Percentiles rank a stretch among this genome's conserved stretches.
phyloP scores from a whole-genome alignment of 2,113 vertebrate genomes.

The Embiotoca jacksoni region DNA sequence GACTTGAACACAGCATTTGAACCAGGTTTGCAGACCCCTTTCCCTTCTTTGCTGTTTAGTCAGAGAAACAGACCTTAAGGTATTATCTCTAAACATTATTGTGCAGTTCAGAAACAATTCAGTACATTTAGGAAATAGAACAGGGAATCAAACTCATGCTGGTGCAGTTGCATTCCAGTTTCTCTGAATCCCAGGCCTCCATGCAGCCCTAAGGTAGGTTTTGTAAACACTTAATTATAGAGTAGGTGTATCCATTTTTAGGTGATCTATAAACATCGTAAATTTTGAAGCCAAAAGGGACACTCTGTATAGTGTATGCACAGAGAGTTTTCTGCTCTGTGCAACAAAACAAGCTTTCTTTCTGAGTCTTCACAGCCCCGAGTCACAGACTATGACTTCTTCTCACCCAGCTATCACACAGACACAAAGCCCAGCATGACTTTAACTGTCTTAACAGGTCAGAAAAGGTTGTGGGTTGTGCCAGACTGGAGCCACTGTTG shows the following conservation, averaged over 20 bases:
- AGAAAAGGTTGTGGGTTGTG: slow-evolving; percentile 66
- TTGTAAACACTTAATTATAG: background rate
- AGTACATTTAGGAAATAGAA: background rate
- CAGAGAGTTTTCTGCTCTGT: background rate
- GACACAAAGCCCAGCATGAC: slow-evolving; percentile 61
- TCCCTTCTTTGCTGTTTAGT: slow-evolving; percentile 1
- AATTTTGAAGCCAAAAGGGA: slow-evolving; percentile 13
- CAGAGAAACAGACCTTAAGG: background rate
- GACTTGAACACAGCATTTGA: slow-evolving; percentile 20
- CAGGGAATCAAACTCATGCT: background rate
- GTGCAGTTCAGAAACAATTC: background rate
- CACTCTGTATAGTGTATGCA: background rate
- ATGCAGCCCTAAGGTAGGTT: background rate
- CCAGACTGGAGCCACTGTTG: slow-evolving; percentile 47
- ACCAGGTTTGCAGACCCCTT: background rate
- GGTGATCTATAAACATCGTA: background rate
- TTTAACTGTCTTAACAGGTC: slow-evolving; percentile 62
- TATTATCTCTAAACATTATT: background rate
- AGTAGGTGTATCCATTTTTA: background rate
- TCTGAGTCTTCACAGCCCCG: slow-evolving; percentile 44
- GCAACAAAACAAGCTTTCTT: slow-evolving; percentile 31
- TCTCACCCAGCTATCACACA: slow-evolving; percentile 44
- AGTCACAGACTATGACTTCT: slow-evolving; percentile 54
- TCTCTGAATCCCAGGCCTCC: background rate
- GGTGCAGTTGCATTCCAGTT: background rate